Conservation (phyloP, 2,113 vertebrate species). For the Grammatotria lemairii region DNA sequence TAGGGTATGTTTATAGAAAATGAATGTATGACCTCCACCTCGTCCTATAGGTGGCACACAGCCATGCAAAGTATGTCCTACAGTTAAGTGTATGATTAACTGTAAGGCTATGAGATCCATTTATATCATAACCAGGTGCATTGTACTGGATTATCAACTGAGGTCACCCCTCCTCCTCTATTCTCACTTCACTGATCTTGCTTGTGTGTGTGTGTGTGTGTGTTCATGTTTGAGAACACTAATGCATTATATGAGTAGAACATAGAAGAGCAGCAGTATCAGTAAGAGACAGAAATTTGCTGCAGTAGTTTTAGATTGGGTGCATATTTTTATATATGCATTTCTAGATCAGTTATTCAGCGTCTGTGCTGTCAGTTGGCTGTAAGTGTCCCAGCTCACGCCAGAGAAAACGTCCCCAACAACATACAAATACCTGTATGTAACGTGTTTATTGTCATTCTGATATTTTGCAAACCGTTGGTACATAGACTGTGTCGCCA, state of each 20-base stretch:
- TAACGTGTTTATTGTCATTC: neutral
- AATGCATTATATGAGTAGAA: neutral
- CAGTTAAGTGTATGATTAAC: slow-evolving; percentile 40
- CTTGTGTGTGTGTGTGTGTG: neutral
- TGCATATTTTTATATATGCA: neutral
- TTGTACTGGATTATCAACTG: slow-evolving; percentile 19
- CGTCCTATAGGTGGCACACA: neutral
- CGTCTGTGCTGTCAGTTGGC: neutral
- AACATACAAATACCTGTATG: neutral
- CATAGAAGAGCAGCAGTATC: neutral
- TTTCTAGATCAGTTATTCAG: neutral
- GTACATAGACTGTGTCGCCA: neutral
- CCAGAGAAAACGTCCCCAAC: neutral
- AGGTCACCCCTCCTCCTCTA: slow-evolving; percentile 19
- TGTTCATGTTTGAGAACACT: neutral
- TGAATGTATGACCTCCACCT: slow-evolving; percentile 39
- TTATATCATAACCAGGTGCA: slow-evolving; percentile 52
- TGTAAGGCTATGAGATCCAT: slow-evolving; percentile 41
- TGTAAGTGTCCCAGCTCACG: neutral
- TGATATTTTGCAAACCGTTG: neutral
- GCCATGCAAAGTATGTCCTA: neutral
- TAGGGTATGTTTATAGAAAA: slow-evolving; percentile 28
- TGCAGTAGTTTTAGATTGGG: neutral
- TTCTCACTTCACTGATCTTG: neutral
- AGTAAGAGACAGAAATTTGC: neutral